phyloP scores from a whole-genome alignment of 2,113 vertebrate species.

The Anser brachyrhynchus region DNA sequence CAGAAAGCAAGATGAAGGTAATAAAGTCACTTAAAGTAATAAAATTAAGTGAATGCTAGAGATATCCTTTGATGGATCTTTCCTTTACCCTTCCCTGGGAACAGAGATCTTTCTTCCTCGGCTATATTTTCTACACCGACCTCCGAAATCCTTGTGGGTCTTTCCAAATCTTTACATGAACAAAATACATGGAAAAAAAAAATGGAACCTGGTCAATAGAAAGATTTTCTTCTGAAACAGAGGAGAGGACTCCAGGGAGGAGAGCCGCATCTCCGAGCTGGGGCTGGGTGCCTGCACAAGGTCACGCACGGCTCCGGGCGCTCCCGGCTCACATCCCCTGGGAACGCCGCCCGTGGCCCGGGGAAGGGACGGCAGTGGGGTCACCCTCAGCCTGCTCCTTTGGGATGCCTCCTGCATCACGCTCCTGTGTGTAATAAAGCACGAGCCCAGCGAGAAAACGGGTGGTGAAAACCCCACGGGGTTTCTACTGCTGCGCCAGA shows the following conservation, averaged over 20 bases:
- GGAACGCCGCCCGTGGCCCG: background rate
- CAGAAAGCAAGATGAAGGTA: conserved; percentile 50
- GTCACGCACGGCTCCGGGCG: background rate
- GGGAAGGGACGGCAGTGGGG: rapidly evolving
- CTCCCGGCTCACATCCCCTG: background rate
- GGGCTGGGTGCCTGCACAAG: background rate
- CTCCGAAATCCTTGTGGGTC: background rate
- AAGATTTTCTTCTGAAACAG: background rate
- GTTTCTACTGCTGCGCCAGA: background rate
- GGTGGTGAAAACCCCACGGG: conserved; percentile 1
- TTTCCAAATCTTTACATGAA: background rate
- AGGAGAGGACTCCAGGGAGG: background rate
- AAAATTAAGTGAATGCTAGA: conserved; percentile 29
- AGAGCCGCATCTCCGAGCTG: background rate
- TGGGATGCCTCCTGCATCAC: background rate
- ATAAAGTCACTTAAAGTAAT: conserved; percentile 45
- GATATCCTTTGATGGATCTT: conserved; percentile 31
- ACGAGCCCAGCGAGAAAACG: background rate
- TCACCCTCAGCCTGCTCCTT: background rate
- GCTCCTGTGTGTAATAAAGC: background rate
- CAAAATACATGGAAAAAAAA: rapidly evolving
- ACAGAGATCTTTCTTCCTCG: background rate
- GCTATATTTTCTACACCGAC: background rate
- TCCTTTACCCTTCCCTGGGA: background rate
- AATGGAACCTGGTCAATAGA: rapidly evolving